phyloP scores from a whole-genome alignment of 2,113 vertebrate genomes.

The human (Homo sapiens) region GRCh38 chr1:165142001-165142500 shows the following conservation, averaged over 20 bases:
- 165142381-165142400: fast-evolving
- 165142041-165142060: slow-evolving; percentile 60
- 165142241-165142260: neutral
- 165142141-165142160: neutral
- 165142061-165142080: slow-evolving; percentile 67
- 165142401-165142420: neutral
- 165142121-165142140: slow-evolving; percentile 58
- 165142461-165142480: neutral
- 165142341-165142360: neutral
- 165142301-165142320: neutral
- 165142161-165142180: neutral
- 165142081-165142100: slow-evolving; percentile 42
- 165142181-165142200: neutral
- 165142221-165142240: neutral
- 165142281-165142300: neutral
- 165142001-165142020: slow-evolving; percentile 73
- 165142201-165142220: neutral
- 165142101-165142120: slow-evolving; percentile 65
- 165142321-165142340: neutral
- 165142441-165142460: neutral
- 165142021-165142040: slow-evolving; percentile 52
- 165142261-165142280: neutral
- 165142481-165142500: fast-evolving
- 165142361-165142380: neutral
- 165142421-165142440: neutral